Evolutionary conservation across 1,140 invertebrate genomes (phyloP).

Genomic region (Drosophila prosaltans): DNA sequence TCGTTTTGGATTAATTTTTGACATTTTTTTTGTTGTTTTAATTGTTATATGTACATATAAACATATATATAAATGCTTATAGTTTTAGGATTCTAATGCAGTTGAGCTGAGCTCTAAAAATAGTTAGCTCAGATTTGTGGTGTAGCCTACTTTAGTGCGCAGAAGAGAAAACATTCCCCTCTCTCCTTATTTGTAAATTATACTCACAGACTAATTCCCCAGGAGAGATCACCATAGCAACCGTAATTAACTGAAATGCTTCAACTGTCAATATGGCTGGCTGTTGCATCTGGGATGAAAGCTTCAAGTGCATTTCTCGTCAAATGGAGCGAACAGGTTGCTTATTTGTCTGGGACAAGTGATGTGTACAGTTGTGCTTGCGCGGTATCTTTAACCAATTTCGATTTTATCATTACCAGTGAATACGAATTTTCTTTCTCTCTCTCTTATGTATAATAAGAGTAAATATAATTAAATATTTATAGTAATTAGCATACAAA

Average conservation of each 20-base stretch:
- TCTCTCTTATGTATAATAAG: neutral
- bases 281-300: conserved; percentile 6
- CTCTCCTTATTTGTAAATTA: neutral
- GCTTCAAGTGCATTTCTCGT: conserved; percentile 2
- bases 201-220: neutral
- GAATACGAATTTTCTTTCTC: neutral
- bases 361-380: conserved; percentile 6
- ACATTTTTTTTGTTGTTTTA: neutral
- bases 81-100: neutral
- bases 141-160: conserved; percentile 23
- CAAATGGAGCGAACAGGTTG: conserved; percentile 22
- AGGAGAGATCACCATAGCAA: conserved; percentile 18
- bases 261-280: neutral
- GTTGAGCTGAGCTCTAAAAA: conserved; percentile 5
- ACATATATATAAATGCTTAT: neutral
- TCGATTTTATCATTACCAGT: neutral
- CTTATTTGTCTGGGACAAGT: neutral
- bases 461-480: neutral
- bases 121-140: conserved; percentile 7
- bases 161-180: neutral
- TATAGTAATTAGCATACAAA: conserved; percentile 3
- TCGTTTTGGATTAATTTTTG: neutral
- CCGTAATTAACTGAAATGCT: neutral
- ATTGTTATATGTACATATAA: too few relatives aligned
- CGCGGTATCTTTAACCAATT: neutral